Evolutionary conservation across 2,113 vertebrate species (phyloP), one percentile per base, ranked within the genome.

Genomic region (Xiphophorus couchianus): DNA sequence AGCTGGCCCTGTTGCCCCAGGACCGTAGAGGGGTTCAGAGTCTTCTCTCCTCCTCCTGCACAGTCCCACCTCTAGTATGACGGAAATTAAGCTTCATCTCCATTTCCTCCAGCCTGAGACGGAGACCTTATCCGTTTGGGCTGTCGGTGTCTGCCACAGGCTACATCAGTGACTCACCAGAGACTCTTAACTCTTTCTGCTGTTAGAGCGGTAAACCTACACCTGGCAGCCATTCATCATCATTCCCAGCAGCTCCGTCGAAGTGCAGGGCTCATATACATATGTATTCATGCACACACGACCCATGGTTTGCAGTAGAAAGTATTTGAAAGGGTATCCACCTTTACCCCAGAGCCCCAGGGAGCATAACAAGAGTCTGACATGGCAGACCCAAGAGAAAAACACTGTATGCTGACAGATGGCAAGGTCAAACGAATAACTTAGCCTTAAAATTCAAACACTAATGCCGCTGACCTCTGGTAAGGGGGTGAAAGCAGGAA

Each of bases 211-310:
- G 78, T 81, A 70, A 74, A 76, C 71, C 62, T 42, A 66, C 88
- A 93, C 86, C 89, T 90, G 88, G 89, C 76, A 89, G 82, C 73
- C 86, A 92, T 93, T 92, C 83, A 88, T 91, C 83, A 89, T 91
- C 87, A 92, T 79, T 74, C 74, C 70, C 79, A 64, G 66, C 78
- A 85, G 62, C 82, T 48, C 25, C 10, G 30, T 51, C 14, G 78
- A 58, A 25, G 51, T 58, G 51, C 51, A 58, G 62, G 37, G 33
- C 72, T 85, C 74, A 75, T 73, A 70, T 39, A 74, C 78, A 86
- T 82, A 75, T 69, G 37, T 44, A 28, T 28, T 66, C 48, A 87
- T 60, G 74, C 37, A 80, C 79, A 72, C 60, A 69, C 3, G 78
- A 83, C 76, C 74, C 65, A 71, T 58, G 51, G 69, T 65, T 74